Base-by-base conservation (phyloP, 1,140 invertebrate genomes). In the Drosophila arizonae region DNA sequence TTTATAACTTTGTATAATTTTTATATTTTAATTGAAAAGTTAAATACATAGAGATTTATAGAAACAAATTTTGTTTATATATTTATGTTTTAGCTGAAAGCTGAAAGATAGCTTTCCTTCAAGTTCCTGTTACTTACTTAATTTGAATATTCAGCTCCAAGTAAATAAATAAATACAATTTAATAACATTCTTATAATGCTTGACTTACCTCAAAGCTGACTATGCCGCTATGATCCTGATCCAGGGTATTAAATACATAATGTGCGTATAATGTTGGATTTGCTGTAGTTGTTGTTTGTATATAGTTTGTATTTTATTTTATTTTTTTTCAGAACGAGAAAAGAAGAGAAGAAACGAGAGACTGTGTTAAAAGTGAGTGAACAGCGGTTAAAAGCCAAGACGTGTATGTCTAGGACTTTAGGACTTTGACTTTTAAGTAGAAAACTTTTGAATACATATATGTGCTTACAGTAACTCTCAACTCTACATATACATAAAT, bases 191-290 rank as follows among this genome's bases (percentile, higher is more conserved):
- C n/a, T 3, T 8, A 6, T 4, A 0, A 8, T 45, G 11, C 10
- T 11, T 26, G 10, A 93, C 93, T 94, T 92, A 97, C 97, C 95
- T 97, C 96, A 93, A 97, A 97, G 93, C 96, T 97, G 86, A 97
- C 94, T 81, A 97, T 93, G 86, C 96, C 96, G 91, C 95, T 97
- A 92, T 96, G 95, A 91, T 96, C 96, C 93, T 97, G 96, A 92
- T 97, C 96, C 92, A 97, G 92, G 54, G 96, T 97, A 92, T 97
- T 97, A 93, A 97, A 97, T 72, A 97, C 96, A 92, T 96, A 97
- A 92, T 97, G 96, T 54, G 96, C 96, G 90, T 97, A 97, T 90
- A 97, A 95, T 75, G 95, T 96, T 57, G 95, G 95, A 92, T 97
- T 97, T 45, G 96, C 96, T 97, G 94, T 71, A 94, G 43, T 66